These are phyloP conservation scores for Cerastis leucographa DNA, from an alignment of 2,888 invertebrate species.

Conservation along the genomic window DNA sequence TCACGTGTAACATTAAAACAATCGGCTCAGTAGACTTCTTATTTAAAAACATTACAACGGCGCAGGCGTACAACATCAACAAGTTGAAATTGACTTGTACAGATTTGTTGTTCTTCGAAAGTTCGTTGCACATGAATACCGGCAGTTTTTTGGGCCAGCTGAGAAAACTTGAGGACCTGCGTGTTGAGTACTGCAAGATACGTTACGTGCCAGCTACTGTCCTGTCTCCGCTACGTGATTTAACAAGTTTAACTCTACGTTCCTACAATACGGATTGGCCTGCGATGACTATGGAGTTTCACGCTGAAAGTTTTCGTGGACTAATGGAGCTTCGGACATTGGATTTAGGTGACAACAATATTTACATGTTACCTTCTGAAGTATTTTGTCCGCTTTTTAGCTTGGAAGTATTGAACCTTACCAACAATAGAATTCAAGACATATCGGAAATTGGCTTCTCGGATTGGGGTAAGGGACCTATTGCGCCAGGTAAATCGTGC, in stretches of 20 bases:
- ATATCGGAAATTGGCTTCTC: slow-evolving; percentile 94
- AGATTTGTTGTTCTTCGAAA: slow-evolving; percentile 94
- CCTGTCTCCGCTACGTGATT: slow-evolving; percentile 92
- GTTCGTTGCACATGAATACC: slow-evolving; percentile 92
- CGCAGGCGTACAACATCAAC: slow-evolving; percentile 93
- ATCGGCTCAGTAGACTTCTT: slow-evolving; percentile 93
- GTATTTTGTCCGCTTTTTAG: slow-evolving; percentile 93
- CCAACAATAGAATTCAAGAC: slow-evolving; percentile 95
- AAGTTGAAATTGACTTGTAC: slow-evolving; percentile 93
- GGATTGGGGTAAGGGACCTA: slow-evolving; percentile 93
- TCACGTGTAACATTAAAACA: slow-evolving; percentile 93
- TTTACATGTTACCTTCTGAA: slow-evolving; percentile 93
- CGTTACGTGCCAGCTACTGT: slow-evolving; percentile 93
- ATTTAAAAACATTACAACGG: slow-evolving; percentile 93
- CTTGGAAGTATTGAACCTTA: slow-evolving; percentile 93
- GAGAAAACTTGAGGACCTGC: slow-evolving; percentile 93
- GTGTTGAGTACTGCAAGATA: slow-evolving; percentile 95
- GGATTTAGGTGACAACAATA: slow-evolving; percentile 94
- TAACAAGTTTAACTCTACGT: slow-evolving; percentile 92
- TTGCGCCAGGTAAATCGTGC: slow-evolving; percentile 93
- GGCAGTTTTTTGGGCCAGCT: slow-evolving; percentile 92
- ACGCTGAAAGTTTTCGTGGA: slow-evolving; percentile 93
- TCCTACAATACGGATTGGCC: slow-evolving; percentile 95
- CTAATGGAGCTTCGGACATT: slow-evolving; percentile 92
- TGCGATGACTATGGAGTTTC: slow-evolving; percentile 94